Conservation (phyloP, 2,113 vertebrate species). For the Pangasianodon gigas region DNA sequence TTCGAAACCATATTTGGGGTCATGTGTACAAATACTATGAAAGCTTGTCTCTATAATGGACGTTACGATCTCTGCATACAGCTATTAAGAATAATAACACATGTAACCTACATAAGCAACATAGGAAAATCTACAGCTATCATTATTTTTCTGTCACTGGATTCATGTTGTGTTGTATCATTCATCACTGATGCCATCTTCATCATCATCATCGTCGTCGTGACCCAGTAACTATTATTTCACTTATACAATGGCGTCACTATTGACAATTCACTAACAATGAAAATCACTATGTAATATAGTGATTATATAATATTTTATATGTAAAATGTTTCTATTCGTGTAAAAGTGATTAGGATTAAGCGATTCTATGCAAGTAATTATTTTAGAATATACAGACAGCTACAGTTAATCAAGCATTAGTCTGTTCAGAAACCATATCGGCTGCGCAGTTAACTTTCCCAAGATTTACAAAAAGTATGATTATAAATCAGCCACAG, state of each 20-base stretch:
- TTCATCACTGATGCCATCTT: background rate
- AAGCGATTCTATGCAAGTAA: background rate
- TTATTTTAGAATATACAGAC: background rate
- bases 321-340: background rate
- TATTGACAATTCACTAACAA: background rate
- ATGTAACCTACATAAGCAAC: background rate
- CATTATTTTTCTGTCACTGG: background rate
- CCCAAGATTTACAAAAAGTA: background rate
- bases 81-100: background rate
- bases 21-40: too few species aligned
- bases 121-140: background rate
- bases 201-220: background rate
- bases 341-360: background rate
- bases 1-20: background rate
- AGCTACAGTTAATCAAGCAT: background rate
- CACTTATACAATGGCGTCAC: too few species aligned
- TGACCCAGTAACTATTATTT: background rate
- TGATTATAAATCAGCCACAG: background rate
- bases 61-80: background rate
- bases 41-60: background rate
- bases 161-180: background rate
- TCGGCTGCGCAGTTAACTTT: background rate
- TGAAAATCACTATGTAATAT: background rate
- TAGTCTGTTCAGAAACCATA: background rate
- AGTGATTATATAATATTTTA: background rate